These are phyloP conservation scores for Cheilosia scutellata DNA, from an alignment of 2,888 invertebrate species.

Conservation along the genomic window DNA sequence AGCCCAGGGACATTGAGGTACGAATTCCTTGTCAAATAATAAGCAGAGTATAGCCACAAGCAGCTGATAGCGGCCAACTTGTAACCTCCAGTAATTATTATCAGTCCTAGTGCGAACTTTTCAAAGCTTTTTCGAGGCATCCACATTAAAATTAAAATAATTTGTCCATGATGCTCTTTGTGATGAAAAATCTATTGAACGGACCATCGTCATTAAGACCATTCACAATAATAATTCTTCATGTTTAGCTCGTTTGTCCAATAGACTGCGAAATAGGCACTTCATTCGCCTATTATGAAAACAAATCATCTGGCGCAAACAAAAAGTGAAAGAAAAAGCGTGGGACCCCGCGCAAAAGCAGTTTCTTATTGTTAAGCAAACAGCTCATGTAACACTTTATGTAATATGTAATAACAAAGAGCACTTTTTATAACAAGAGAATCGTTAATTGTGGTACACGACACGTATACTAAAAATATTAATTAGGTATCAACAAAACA, in stretches of 20 bases:
- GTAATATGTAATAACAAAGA: slow-evolving; percentile 12
- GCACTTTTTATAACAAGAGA: slow-evolving; percentile 3
- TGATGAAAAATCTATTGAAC: too few species aligned
- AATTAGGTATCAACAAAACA: slow-evolving; percentile 6
- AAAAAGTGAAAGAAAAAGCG: slow-evolving; percentile 11
- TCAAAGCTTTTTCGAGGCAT: too few species aligned
- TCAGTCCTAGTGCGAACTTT: too few species aligned
- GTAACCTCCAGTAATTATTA: too few species aligned
- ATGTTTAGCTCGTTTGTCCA: slow-evolving; percentile 4
- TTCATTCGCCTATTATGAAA: background rate
- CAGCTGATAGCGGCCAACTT: too few species aligned
- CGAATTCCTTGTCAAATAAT: too few species aligned
- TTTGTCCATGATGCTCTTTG: too few species aligned
- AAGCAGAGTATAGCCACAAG: too few species aligned
- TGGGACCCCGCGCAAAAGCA: background rate
- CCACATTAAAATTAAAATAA: too few species aligned
- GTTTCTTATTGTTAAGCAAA: slow-evolving; percentile 9
- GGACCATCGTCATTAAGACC: background rate
- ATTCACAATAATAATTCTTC: background rate
- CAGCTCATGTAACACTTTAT: slow-evolving; percentile 39
- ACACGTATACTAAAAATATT: background rate
- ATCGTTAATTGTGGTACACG: background rate
- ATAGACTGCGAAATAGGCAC: slow-evolving; percentile 1
- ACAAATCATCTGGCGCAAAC: background rate
- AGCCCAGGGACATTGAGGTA: too few species aligned